Base-by-base conservation (phyloP, 2,113 vertebrate genomes). In the Pagrus major region DNA sequence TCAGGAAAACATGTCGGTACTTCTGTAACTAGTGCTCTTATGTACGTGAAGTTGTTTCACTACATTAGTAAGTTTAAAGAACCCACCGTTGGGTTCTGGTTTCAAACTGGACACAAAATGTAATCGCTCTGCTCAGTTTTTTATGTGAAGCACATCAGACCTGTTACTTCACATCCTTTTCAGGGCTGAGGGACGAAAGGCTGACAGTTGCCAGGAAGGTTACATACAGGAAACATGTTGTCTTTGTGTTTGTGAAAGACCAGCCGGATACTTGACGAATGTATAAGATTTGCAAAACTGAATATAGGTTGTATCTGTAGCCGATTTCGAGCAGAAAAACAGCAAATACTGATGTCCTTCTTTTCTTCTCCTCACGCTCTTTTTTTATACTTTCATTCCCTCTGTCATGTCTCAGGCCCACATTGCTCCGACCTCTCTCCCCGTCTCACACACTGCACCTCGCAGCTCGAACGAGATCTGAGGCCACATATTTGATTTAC, bases 401-500 rank as follows among this genome's bases (percentile, higher is more conserved):
- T 51, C 11, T 51, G 27, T 63, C n/a, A 27, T 37, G 51, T 71
- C 11, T 61, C 33, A 66, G 44, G 6, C 63, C 16, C 61, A 76
- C 25, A 67, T 16, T 31, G 10, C 35, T 46, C 47, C 29, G 15
- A 12, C 33, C 27, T n/a, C 23, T 21, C 33, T 65, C 33, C 12
- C 61, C 5, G 4, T 54, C 39, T 58, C 3, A 72, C 72, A 80
- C 64, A 39, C 59, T 39, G 23, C 70, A 61, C 52, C 8, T 29
- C 46, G 64, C 71, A 69, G 88, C 88, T 60, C 37, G 0, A n/a
- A 76, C 63, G 14, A 93, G 87, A 94, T 92, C 89, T 90, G 85
- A 93, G 81, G 87, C 78, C 80, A 77, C 78, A 84, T 83, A 69
- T 82, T 79, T 94, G 94, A 95, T 94, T 95, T 94, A 95, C 86